Percentiles rank a stretch among this genome's conserved stretches.
phyloP scores from a whole-genome alignment of 2,797 vertebrate genomes.

The Dipus sagitta region DNA sequence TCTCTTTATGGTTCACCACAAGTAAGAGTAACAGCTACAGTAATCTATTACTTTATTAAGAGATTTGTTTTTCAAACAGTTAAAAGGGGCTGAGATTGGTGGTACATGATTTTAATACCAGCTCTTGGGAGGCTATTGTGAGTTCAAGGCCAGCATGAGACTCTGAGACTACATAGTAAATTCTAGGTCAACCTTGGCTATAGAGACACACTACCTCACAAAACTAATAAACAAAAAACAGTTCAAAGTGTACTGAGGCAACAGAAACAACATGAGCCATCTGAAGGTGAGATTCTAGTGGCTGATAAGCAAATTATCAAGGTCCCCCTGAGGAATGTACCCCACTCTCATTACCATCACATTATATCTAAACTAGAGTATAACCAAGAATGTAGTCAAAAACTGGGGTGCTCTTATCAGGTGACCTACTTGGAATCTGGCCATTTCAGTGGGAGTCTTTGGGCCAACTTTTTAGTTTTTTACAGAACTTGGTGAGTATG shows the following conservation, averaged over 20 bases:
- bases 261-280: background rate
- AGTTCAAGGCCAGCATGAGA: too few species aligned
- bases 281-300: background rate
- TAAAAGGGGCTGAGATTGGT: background rate
- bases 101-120: too few species aligned
- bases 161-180: too few species aligned
- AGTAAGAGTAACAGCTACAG: background rate
- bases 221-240: too few species aligned
- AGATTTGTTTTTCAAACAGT: slow-evolving; percentile 19
- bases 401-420: background rate
- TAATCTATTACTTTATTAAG: background rate
- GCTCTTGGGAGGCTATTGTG: too few species aligned
- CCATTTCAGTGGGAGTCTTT: background rate
- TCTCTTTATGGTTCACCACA: background rate
- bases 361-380: background rate
- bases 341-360: background rate
- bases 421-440: background rate
- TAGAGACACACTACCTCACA: too few species aligned
- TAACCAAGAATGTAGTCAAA: background rate
- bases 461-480: background rate
- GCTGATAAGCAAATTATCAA: background rate
- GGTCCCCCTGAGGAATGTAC: background rate
- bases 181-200: too few species aligned
- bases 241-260: background rate
- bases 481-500: background rate